A percentile compares a stretch with the other conserved stretches of the same genome.
Conservation (phyloP, 2,113 vertebrate species). For the Ascaphus truei region DNA sequence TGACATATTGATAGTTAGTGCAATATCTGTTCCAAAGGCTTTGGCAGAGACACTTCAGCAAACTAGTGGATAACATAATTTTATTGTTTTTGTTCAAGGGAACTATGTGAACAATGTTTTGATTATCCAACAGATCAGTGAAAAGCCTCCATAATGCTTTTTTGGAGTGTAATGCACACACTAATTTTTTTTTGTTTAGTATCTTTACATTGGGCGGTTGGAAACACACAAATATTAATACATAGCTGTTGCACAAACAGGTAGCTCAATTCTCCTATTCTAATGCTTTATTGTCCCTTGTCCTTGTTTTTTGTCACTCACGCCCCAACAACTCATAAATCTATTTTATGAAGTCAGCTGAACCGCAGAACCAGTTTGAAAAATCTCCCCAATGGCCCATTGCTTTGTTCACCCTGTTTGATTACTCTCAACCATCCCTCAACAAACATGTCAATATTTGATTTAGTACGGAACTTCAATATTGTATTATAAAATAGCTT, state of each 20-base stretch:
- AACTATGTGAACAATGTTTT: background rate
- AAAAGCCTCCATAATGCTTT: background rate
- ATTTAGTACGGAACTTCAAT: background rate
- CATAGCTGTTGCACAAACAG: background rate
- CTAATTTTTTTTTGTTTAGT: background rate
- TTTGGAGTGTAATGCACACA: background rate
- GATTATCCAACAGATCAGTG: background rate
- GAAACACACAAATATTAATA: background rate
- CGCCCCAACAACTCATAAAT: background rate
- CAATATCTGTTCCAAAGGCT: background rate
- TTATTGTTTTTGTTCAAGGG: constrained; percentile 4
- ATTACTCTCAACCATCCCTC: background rate
- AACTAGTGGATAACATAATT: background rate
- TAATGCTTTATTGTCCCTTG: background rate
- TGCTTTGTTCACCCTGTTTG: background rate
- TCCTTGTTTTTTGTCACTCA: background rate
- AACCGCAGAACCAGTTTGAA: background rate
- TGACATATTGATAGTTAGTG: constrained; percentile 31
- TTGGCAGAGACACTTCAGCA: too few relatives aligned
- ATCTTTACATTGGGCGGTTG: background rate
- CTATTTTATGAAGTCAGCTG: background rate
- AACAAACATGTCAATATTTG: background rate
- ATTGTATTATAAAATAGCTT: background rate
- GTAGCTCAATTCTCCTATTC: background rate
- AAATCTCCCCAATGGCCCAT: background rate